Evolutionary conservation across 64 coral and sea anemone species (phyloP).

Genomic region (Actinia tenebrosa): DNA sequence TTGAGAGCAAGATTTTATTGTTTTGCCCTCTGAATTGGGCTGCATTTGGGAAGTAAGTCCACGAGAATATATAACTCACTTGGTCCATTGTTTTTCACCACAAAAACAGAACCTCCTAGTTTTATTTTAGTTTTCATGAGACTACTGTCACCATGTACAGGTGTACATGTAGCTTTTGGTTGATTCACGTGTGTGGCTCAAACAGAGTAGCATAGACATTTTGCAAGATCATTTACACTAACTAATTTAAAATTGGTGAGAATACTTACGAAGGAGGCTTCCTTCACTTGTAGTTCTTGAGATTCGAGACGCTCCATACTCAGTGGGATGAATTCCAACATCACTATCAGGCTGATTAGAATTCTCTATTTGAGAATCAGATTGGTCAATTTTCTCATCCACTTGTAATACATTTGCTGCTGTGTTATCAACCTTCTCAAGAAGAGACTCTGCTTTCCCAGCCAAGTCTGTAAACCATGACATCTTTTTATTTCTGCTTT

Average conservation of each 20-base stretch:
- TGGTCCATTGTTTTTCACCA: too few relatives aligned
- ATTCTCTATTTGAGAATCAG: slow-evolving; percentile 67
- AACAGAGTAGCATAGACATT: too few relatives aligned
- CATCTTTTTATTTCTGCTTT: slow-evolving; percentile 29
- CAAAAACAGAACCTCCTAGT: too few relatives aligned
- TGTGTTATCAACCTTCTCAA: slow-evolving; percentile 86
- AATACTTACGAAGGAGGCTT: slow-evolving; percentile 26
- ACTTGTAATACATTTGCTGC: slow-evolving; percentile 70
- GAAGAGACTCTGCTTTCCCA: slow-evolving; percentile 87
- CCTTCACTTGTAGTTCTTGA: slow-evolving; percentile 39
- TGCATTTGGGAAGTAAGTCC: too few relatives aligned
- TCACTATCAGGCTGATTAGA: neutral
- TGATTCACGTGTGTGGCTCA: too few relatives aligned
- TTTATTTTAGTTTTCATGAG: too few relatives aligned
- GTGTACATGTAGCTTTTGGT: too few relatives aligned
- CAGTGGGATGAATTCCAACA: neutral
- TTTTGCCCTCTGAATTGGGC: too few relatives aligned
- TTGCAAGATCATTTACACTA: too few relatives aligned
- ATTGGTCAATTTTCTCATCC: slow-evolving; percentile 21
- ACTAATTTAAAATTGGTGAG: neutral
- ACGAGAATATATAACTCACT: too few relatives aligned
- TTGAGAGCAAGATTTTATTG: too few relatives aligned
- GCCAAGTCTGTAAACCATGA: slow-evolving; percentile 92
- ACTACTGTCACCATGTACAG: too few relatives aligned
- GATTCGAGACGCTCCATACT: neutral